A percentile compares a stretch with the other conserved stretches of the same genome.
Evolutionary conservation across 2,888 invertebrate genomes (phyloP).

Genomic region (Lithophane leautieri): DNA sequence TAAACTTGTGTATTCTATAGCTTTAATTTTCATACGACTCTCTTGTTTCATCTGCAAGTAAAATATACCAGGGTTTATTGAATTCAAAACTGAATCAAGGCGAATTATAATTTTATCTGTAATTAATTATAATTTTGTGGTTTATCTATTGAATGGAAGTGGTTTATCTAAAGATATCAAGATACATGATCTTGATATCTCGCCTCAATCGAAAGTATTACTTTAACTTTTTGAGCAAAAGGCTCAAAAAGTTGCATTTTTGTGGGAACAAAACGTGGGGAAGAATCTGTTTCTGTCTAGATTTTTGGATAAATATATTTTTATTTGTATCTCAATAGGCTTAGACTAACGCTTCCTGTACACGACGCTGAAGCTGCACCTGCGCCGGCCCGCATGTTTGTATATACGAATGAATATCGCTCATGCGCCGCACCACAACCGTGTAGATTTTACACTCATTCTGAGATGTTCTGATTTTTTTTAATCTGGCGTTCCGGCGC

Average conservation of each 20-base stretch:
- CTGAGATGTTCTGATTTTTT: no score
- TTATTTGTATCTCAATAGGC: neutral
- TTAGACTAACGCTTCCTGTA: no score
- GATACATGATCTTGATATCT: neutral
- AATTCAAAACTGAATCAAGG: neutral
- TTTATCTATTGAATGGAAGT: neutral
- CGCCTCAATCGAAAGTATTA: neutral
- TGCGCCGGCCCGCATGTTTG: no score
- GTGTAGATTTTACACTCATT: no score
- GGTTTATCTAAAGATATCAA: neutral
- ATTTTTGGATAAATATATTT: neutral
- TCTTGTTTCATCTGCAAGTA: constrained; percentile 39
- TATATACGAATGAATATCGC: no score
- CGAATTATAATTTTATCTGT: neutral
- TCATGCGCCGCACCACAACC: no score
- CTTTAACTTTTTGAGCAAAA: neutral
- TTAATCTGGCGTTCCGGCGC: no score
- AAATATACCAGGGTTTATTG: constrained; percentile 19
- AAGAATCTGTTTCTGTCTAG: neutral
- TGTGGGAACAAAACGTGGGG: neutral
- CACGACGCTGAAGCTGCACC: no score
- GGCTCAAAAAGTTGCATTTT: neutral
- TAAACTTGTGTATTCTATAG: constrained; percentile 16
- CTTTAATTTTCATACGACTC: constrained; percentile 18
- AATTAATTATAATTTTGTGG: no score